phyloP scores from a whole-genome alignment of 2,797 vertebrate species.

The Tangara arthus region DNA sequence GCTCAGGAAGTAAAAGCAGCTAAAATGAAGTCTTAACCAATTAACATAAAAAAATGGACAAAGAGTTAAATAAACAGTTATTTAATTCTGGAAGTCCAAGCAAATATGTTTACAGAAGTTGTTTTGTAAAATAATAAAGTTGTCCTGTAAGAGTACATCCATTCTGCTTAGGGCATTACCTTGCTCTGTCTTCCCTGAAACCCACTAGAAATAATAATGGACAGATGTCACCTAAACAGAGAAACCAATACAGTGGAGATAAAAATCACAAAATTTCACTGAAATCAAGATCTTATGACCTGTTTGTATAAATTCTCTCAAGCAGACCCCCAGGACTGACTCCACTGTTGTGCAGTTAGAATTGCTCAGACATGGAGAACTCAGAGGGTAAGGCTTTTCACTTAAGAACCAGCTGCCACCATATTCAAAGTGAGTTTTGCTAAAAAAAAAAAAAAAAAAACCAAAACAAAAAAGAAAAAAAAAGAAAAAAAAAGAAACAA shows the following conservation, averaged over 20 bases:
- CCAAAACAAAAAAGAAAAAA: too few species aligned
- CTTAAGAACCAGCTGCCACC: not conserved
- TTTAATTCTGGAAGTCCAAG: not conserved
- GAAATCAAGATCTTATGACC: not conserved
- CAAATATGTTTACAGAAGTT: not conserved
- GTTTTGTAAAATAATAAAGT: not conserved
- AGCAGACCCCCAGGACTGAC: not conserved
- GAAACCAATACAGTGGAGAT: not conserved
- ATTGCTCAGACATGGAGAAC: not conserved
- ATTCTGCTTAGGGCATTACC: not conserved
- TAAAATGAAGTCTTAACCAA: not conserved
- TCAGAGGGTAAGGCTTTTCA: not conserved
- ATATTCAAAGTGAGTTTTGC: not conserved
- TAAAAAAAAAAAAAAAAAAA: not conserved
- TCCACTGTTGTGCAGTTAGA: not conserved
- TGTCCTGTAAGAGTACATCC: not conserved
- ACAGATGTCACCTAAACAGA: not conserved
- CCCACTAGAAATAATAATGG: not conserved
- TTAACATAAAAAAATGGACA: not conserved
- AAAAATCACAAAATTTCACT: not conserved
- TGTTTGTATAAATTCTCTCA: not conserved
- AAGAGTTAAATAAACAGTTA: not conserved
- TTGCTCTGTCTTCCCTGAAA: not conserved
- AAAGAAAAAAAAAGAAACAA: too few species aligned
- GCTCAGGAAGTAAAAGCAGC: not conserved